Percentiles rank a stretch among this genome's conserved stretches.
Conservation (phyloP, 2,113 vertebrate species). For the Cyanoramphus novaezelandiae region DNA sequence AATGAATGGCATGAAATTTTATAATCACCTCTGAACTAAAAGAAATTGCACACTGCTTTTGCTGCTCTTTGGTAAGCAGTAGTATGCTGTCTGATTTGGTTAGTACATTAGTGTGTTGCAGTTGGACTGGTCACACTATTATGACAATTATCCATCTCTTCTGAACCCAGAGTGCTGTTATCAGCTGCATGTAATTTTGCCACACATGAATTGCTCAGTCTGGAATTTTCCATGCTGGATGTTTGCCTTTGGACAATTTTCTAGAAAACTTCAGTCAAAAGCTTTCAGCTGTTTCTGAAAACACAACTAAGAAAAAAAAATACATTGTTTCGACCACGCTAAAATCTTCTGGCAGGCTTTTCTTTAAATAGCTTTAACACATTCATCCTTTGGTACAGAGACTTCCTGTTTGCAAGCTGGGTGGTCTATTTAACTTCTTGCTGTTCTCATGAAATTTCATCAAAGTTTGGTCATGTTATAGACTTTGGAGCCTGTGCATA, state of each 20-base stretch:
- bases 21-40: background rate
- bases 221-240: constrained; percentile 32
- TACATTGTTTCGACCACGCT: background rate
- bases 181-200: background rate
- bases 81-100: background rate
- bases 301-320: background rate
- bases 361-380: background rate
- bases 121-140: background rate
- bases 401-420: background rate
- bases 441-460: background rate
- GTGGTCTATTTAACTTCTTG: background rate
- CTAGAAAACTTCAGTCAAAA: background rate
- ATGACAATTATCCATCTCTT: background rate
- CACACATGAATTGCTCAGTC: background rate
- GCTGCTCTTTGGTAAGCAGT: background rate
- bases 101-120: background rate
- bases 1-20: background rate
- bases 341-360: background rate
- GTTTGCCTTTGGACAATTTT: background rate
- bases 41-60: background rate
- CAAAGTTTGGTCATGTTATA: background rate
- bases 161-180: background rate
- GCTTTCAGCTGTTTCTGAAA: constrained; percentile 23
- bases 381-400: background rate
- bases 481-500: background rate